Base-by-base conservation (phyloP, 2,797 vertebrate species). In the Scolopax rusticola region DNA sequence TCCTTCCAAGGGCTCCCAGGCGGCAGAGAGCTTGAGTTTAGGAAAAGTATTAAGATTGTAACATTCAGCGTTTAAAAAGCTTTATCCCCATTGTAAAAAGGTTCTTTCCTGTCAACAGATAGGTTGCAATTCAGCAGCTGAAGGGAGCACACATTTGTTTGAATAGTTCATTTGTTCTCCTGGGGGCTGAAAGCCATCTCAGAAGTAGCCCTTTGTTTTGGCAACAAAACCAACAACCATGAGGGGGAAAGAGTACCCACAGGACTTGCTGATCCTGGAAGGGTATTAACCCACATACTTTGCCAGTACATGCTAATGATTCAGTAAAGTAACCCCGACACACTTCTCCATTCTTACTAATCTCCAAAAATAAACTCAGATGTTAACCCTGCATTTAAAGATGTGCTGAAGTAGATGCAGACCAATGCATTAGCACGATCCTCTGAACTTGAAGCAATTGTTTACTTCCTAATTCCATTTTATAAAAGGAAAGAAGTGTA, bases 141-240 rank as follows among this genome's bases (percentile, higher is more conserved):
- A 93, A 75, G 79, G 47, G 73, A 81, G 93, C 76, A 75, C 1
- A 2, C 69, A 76, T 81, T 95, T 94, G 50, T 87, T 75, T 91
- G 79, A 96, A 38, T 65, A 45, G 30, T 53, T 81, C 61, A 81
- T 94, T 93, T 48, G 38, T 65, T 85, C 79, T 90, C 69, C 65
- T 30, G 24, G 51, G 53, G 68, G 45, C 64, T 81, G 32, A 85
- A 95, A 93, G 71, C 30, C 61, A 83, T 75, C 61, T 75, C 75
- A 61, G 56, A 74, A 70, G 82, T n/a, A 70, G 75, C 41, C 68
- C 85, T 86, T 91, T 77, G 33, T 67, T 73, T 83, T 83, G 36
- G 40, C 75, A 93, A 86, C 33, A 90, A 79, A 91, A 30, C 9
- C 9, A 48, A 4, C 41, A 40, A 15, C 2, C 1, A 0, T 7